Evolutionary conservation across 2,797 vertebrate species (phyloP).

Genomic region (Artibeus lituratus): DNA sequence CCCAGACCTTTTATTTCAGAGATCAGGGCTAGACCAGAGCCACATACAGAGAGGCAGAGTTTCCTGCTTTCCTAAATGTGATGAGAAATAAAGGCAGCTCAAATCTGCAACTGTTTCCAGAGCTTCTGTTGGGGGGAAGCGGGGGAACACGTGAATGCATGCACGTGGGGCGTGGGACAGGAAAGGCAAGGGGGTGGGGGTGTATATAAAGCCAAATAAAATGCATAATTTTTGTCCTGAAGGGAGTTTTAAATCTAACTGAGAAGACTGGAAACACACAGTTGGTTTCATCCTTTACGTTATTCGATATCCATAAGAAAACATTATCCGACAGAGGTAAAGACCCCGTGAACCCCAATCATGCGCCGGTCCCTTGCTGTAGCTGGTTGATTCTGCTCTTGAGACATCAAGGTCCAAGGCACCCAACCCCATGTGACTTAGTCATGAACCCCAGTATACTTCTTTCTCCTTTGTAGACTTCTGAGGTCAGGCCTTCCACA

Average conservation of each 20-base stretch:
- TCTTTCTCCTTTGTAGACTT: not conserved
- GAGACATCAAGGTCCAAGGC: not conserved
- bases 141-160: accelerated
- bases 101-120: not conserved
- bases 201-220: not conserved
- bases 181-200: not conserved
- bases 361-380: not conserved
- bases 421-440: not conserved
- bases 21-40: not conserved
- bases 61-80: not conserved
- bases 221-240: not conserved
- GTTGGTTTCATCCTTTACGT: not conserved
- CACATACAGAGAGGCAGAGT: not conserved
- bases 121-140: not conserved
- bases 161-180: not conserved
- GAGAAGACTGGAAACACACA: not conserved
- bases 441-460: not conserved
- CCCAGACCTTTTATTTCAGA: slow-evolving; percentile 11
- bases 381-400: not conserved
- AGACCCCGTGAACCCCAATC: not conserved
- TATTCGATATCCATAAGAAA: not conserved
- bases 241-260: not conserved
- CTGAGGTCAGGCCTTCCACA: not conserved
- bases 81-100: not conserved
- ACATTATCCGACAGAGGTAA: not conserved